phyloP scores from a whole-genome alignment of 2,888 invertebrate genomes.

The Argyra leucocephala region DNA sequence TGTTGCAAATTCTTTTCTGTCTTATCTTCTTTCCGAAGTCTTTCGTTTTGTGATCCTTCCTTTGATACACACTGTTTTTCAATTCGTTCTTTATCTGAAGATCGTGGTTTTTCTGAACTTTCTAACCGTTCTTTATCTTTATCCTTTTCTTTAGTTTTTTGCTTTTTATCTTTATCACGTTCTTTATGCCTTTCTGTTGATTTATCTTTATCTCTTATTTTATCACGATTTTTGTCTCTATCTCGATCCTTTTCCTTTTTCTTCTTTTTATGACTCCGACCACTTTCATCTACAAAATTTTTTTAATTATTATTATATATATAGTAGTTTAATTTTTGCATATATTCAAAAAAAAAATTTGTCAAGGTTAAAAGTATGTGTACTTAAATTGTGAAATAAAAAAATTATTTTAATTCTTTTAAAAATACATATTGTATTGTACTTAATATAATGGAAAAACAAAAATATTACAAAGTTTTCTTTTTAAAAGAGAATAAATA shows the following conservation, averaged over 20 bases:
- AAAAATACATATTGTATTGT: too few species aligned
- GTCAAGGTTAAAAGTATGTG: too few species aligned
- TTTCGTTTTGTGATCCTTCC: slow-evolving; percentile 22
- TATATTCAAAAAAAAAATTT: too few species aligned
- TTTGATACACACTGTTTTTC: slow-evolving; percentile 27
- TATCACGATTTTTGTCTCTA: slow-evolving; percentile 28
- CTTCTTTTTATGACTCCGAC: slow-evolving; percentile 37
- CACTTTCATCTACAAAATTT: neutral
- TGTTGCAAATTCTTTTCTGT: neutral
- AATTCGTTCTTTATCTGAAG: slow-evolving; percentile 12
- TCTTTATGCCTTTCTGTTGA: slow-evolving; percentile 13
- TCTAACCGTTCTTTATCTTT: neutral
- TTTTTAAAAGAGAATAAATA: too few species aligned
- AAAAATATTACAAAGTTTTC: neutral
- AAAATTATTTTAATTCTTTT: too few species aligned
- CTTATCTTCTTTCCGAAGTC: slow-evolving; percentile 12
- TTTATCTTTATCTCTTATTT: slow-evolving; percentile 22
- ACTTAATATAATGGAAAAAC: too few species aligned
- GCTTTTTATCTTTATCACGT: slow-evolving; percentile 19
- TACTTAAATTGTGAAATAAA: too few species aligned
- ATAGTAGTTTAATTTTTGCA: neutral
- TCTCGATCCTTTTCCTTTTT: slow-evolving; percentile 39
- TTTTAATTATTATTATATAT: neutral
- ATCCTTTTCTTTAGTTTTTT: slow-evolving; percentile 9
- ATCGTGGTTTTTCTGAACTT: slow-evolving; percentile 15